Evolutionary conservation across 2,797 vertebrate genomes (phyloP).

Genomic region (Sparidentex hasta): DNA sequence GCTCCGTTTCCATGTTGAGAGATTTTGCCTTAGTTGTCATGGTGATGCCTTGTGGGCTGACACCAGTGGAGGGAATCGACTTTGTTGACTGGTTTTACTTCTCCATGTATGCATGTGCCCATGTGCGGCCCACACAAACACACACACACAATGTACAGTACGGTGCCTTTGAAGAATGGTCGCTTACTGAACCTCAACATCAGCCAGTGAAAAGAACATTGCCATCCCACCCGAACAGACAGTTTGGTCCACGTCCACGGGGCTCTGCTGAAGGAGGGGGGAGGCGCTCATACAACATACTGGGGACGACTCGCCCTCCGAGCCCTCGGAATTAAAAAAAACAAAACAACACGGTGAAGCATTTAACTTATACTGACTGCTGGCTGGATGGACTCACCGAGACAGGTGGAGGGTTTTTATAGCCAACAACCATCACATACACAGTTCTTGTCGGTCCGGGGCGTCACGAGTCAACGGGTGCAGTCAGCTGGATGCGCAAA

Average conservation of each 20-base stretch:
- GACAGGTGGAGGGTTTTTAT: conserved; percentile 40
- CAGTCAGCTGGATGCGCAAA: conserved; percentile 58
- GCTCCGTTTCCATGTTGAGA: conserved; percentile 79
- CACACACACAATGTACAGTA: conserved; percentile 78
- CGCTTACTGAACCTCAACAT: conserved; percentile 75
- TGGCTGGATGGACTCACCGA: conserved; percentile 53
- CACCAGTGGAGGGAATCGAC: conserved; percentile 74
- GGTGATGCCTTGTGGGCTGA: conserved; percentile 86
- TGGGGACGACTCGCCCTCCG: conserved; percentile 20
- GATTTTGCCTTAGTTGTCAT: conserved; percentile 90
- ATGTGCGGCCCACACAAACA: conserved; percentile 64
- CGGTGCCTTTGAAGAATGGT: conserved; percentile 86
- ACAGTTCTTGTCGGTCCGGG: conserved; percentile 36
- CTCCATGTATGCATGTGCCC: conserved; percentile 80
- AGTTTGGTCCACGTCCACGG: conserved; percentile 25
- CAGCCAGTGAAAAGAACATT: conserved; percentile 68
- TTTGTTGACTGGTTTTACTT: conserved; percentile 76
- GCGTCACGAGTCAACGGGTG: conserved; percentile 31
- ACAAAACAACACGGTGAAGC: conserved; percentile 32
- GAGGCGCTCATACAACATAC: conserved; percentile 22
- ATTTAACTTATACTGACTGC: conserved; percentile 45
- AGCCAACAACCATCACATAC: conserved; percentile 45
- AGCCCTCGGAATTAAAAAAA: conserved; percentile 8
- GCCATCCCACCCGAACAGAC: conserved; percentile 42
- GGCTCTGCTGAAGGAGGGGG: conserved; percentile 33